phyloP scores from a whole-genome alignment of 2,797 vertebrate species.

The Enteromius unitaeniatus region DNA sequence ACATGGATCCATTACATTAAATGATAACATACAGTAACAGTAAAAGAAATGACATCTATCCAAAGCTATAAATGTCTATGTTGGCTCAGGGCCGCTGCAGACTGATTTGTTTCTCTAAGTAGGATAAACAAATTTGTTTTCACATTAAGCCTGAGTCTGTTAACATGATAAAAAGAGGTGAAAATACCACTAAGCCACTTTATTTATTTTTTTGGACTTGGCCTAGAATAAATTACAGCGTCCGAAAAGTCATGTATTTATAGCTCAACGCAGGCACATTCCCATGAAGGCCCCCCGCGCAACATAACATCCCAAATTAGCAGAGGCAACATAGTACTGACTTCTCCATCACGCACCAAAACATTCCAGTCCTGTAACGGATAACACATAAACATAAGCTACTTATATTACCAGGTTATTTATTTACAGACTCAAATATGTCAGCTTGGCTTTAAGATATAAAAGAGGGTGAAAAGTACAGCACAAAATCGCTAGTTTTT shows the following conservation, averaged over 20 bases:
- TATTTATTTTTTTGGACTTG: conserved; percentile 10
- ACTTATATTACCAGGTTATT: conserved; percentile 2
- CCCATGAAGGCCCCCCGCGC: conserved; percentile 11
- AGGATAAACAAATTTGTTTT: background rate
- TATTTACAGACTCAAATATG: conserved; percentile 3
- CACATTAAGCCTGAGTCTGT: background rate
- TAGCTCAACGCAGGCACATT: conserved; percentile 33
- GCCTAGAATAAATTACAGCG: background rate
- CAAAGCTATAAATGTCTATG: background rate
- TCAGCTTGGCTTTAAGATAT: background rate
- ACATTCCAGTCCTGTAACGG: conserved; percentile 25
- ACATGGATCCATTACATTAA: background rate
- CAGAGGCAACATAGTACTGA: conserved; percentile 26
- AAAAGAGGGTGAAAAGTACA: background rate
- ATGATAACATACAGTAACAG: background rate
- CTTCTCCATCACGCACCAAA: conserved; percentile 18
- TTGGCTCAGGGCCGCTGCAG: background rate
- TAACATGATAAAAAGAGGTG: background rate
- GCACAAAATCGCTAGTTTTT: background rate
- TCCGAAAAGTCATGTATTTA: conserved; percentile 18
- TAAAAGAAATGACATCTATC: background rate
- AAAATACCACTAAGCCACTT: background rate
- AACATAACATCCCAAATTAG: conserved; percentile 30
- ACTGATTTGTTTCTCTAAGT: background rate
- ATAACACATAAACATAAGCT: conserved; percentile 29